phyloP scores from a whole-genome alignment of 2,888 invertebrate genomes.

The Cheilosia soror region DNA sequence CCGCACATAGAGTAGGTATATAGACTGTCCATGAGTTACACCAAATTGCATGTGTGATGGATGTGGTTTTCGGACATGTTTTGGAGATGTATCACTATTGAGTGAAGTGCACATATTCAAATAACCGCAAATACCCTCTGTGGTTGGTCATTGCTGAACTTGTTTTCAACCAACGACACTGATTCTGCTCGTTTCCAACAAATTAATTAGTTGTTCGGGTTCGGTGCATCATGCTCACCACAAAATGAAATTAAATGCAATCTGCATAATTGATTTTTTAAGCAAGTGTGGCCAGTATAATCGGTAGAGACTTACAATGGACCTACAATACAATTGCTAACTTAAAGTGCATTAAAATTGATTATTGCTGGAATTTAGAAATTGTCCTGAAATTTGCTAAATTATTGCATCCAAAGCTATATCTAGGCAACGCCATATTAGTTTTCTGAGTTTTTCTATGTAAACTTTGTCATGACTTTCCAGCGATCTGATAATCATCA shows the following conservation, averaged over 20 bases:
- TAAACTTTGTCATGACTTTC: too few relatives aligned
- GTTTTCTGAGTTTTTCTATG: too few relatives aligned
- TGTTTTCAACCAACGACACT: conserved; percentile 39
- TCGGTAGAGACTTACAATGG: neutral
- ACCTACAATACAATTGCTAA: neutral
- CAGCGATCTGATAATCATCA: too few relatives aligned
- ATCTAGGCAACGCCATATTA: too few relatives aligned
- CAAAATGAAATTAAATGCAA: conserved; percentile 66
- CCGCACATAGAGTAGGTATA: conserved; percentile 21
- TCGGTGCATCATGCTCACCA: conserved; percentile 44
- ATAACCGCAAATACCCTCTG: conserved; percentile 59
- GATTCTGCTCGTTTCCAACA: conserved; percentile 55
- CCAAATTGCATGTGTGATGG: conserved; percentile 68
- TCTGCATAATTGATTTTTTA: conserved; percentile 65
- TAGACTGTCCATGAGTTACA: conserved; percentile 36
- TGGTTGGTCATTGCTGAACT: conserved; percentile 40
- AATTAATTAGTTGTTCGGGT: conserved; percentile 70
- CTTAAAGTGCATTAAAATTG: too few relatives aligned
- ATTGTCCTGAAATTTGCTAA: too few relatives aligned
- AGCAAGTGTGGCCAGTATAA: conserved; percentile 18
- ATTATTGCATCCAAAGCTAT: too few relatives aligned
- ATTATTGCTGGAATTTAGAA: too few relatives aligned
- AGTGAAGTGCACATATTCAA: conserved; percentile 42
- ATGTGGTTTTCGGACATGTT: conserved; percentile 69
- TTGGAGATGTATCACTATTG: conserved; percentile 17